Evolutionary conservation across 92 coral and sea anemone genomes (phyloP), one percentile per base, ranked within the genome.

Genomic region (Phymanthus crucifer): DNA sequence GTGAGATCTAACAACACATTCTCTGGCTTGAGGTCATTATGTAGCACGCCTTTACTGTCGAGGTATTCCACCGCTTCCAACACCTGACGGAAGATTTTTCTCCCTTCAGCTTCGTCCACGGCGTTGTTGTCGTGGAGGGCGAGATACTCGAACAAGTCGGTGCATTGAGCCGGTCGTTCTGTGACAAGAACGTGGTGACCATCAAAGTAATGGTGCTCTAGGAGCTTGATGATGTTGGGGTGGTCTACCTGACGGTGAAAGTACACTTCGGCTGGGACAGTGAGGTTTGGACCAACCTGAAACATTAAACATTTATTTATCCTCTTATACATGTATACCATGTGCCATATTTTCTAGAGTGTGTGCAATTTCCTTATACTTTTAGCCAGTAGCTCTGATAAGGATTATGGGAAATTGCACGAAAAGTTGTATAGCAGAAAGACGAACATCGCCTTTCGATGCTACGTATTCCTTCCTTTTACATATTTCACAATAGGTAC

Each of bases 171-270:
- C 6, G 83, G 83, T 27, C 83, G 73, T 17, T 79, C 83, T 24
- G 70, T 48, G 45, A 79, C 75, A 16, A 79, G 83, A 17, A 79
- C 75, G n/a, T 79, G 54, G 33, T 70, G 45, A 19, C 52, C 64
- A 36, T 79, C 83, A 47, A 67, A 67, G 72, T 67, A 47, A 47
- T 79, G 83, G n/a, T 79, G 68, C 23, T 70, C 75, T 11, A 79
- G 32, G 3, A 79, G 83, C 48, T 48, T 67, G 47, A 79, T 68
- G 66, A 79, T 79, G 83, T 79, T 79, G 18, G 74, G 75, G 46
- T 79, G 83, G 32, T 43, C 35, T 31, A 67, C 48, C 18, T 79
- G 70, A 10, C 47, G 58, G 47, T 79, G 83, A 36, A 79, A 79
- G 68, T 32, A 79, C 58, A 79, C 71, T 27, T 79, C 83, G n/a